These are phyloP conservation scores for Leucophenga varia DNA, from an alignment of 1,140 invertebrate genomes.

Conservation along the genomic window DNA sequence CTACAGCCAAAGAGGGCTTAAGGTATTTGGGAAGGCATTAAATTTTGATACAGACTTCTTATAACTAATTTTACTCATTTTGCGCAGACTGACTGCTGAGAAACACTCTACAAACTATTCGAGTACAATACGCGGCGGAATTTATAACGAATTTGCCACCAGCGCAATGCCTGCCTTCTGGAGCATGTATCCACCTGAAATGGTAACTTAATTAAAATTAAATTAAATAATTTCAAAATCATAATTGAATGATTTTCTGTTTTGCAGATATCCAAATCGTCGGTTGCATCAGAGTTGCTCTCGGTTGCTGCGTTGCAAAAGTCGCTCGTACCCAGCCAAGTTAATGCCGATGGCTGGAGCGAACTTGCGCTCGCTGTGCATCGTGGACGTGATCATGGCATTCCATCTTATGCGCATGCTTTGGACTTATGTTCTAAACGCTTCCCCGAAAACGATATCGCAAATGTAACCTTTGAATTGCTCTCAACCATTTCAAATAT, in stretches of 20 bases:
- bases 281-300: conserved; percentile 58
- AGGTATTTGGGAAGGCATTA: too few species aligned
- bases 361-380: conserved; percentile 63
- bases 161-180: conserved; percentile 74
- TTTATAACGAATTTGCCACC: conserved; percentile 69
- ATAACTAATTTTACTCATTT: background rate
- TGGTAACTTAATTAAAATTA: too few species aligned
- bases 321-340: conserved; percentile 47
- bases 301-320: conserved; percentile 58
- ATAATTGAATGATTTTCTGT: background rate
- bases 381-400: conserved; percentile 85
- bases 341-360: conserved; percentile 57
- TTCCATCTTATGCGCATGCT: conserved; percentile 76
- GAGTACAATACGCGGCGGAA: conserved; percentile 63
- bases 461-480: conserved; percentile 42
- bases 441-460: conserved; percentile 53
- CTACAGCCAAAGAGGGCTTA: conserved; percentile 50
- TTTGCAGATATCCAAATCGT: conserved; percentile 34
- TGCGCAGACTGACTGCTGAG: conserved; percentile 37
- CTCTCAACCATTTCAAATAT: conserved; percentile 34
- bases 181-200: conserved; percentile 68
- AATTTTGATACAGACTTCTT: background rate
- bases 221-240: background rate
- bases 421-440: conserved; percentile 63
- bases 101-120: conserved; percentile 68